Conservation (phyloP, 1,140 invertebrate species). For the Pectinophora gossypiella region DNA sequence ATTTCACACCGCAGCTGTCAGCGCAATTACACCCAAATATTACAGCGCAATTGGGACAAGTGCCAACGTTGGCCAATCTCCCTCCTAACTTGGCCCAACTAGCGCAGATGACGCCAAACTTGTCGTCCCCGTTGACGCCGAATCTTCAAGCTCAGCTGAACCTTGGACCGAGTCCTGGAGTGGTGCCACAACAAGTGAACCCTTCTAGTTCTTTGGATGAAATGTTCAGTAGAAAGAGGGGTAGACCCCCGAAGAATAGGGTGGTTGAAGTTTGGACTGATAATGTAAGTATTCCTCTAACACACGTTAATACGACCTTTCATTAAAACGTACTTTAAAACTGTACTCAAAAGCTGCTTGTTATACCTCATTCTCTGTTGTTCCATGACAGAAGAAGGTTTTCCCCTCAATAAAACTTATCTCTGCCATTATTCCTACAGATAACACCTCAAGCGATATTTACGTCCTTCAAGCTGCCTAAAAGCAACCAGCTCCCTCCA, state of each 20-base stretch:
- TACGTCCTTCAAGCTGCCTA: conserved; percentile 93
- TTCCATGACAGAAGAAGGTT: too few species aligned
- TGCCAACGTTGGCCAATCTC: conserved; percentile 50
- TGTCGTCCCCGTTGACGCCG: conserved; percentile 60
- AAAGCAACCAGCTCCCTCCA: conserved; percentile 76
- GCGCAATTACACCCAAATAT: conserved; percentile 66
- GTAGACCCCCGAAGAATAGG: conserved; percentile 93
- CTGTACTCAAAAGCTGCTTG: too few species aligned
- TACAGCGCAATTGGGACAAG: conserved; percentile 65
- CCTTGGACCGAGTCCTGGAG: conserved; percentile 49
- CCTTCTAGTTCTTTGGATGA: conserved; percentile 87
- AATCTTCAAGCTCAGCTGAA: conserved; percentile 64
- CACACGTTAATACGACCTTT: too few species aligned
- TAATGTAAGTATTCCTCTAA: conserved; percentile 81
- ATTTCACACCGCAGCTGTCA: conserved; percentile 59
- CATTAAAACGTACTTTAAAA: too few species aligned
- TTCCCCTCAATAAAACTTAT: too few species aligned
- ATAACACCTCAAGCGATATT: conserved; percentile 92
- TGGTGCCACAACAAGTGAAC: conserved; percentile 76
- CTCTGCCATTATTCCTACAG: conserved; percentile 51
- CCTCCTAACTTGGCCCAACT: conserved; percentile 63
- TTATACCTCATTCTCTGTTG: too few species aligned
- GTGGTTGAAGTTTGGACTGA: conserved; percentile 93
- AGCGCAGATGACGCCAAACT: conserved; percentile 71
- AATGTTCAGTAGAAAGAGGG: conserved; percentile 93